phyloP scores from a whole-genome alignment of 1,140 invertebrate genomes.

The Zophobas morio region DNA sequence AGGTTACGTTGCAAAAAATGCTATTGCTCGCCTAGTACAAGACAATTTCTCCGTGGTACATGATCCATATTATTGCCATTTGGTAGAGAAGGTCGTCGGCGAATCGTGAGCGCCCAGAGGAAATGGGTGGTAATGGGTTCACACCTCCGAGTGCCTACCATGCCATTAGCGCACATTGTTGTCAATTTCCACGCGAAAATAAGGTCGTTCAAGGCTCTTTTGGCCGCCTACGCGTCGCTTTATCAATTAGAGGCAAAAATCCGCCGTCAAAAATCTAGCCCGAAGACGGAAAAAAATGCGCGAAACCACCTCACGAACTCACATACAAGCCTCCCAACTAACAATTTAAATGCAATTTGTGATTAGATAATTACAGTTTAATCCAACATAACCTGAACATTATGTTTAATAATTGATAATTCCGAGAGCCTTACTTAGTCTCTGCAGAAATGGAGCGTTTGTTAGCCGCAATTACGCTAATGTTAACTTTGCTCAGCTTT shows the following conservation, averaged over 20 bases:
- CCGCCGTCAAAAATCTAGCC: conserved; percentile 22
- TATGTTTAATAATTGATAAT: conserved; percentile 51
- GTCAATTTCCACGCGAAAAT: conserved; percentile 27
- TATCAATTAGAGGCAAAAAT: not conserved
- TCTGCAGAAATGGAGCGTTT: conserved; percentile 40
- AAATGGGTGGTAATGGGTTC: conserved; percentile 28
- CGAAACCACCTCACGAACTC: conserved; percentile 44
- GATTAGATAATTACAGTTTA: conserved; percentile 51
- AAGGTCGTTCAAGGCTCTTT: conserved; percentile 22
- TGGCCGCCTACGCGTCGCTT: not conserved
- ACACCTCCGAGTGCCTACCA: conserved; percentile 25
- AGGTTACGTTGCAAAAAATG: not conserved
- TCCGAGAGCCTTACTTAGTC: conserved; percentile 41
- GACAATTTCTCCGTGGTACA: not conserved
- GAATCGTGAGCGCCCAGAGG: conserved; percentile 43
- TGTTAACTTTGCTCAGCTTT: conserved; percentile 29
- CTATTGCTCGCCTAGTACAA: not conserved
- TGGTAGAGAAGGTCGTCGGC: conserved; percentile 28
- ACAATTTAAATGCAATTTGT: conserved; percentile 53
- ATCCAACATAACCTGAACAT: conserved; percentile 45
- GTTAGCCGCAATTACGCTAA: conserved; percentile 40
- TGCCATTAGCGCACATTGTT: conserved; percentile 34
- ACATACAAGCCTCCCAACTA: conserved; percentile 43
- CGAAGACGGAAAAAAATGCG: conserved; percentile 24
- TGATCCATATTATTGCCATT: conserved; percentile 27